These are phyloP conservation scores for Oriolus oriolus DNA, from an alignment of 2,113 vertebrate genomes.

Conservation along the genomic window DNA sequence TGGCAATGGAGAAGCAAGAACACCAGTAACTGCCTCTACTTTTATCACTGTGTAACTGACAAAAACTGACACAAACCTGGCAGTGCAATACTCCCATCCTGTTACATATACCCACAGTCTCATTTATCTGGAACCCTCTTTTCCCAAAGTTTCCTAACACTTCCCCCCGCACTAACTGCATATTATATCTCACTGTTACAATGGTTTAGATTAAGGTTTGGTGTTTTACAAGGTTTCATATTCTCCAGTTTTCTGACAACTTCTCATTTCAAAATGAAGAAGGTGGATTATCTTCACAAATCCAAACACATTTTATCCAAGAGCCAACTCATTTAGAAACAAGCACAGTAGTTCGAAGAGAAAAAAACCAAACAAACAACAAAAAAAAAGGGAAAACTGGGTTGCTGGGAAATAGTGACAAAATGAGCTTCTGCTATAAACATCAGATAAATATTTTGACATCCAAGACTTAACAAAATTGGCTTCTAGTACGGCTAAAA, in stretches of 20 bases:
- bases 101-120: background rate
- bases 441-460: background rate
- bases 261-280: background rate
- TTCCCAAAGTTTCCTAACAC: background rate
- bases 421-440: background rate
- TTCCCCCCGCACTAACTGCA: background rate
- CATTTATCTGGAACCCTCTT: background rate
- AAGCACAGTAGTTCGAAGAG: background rate
- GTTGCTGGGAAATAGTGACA: background rate
- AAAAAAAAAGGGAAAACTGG: background rate
- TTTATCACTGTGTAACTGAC: background rate
- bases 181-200: background rate
- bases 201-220: background rate
- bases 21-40: background rate
- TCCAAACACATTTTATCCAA: background rate
- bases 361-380: background rate
- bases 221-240: background rate
- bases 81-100: background rate
- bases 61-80: background rate
- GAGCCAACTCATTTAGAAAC: background rate
- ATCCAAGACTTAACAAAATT: background rate
- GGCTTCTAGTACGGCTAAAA: background rate
- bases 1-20: background rate
- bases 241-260: background rate
- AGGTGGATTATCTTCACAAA: background rate